phyloP scores from a whole-genome alignment of 1,140 invertebrate genomes.

The Nasonia vitripennis region DNA sequence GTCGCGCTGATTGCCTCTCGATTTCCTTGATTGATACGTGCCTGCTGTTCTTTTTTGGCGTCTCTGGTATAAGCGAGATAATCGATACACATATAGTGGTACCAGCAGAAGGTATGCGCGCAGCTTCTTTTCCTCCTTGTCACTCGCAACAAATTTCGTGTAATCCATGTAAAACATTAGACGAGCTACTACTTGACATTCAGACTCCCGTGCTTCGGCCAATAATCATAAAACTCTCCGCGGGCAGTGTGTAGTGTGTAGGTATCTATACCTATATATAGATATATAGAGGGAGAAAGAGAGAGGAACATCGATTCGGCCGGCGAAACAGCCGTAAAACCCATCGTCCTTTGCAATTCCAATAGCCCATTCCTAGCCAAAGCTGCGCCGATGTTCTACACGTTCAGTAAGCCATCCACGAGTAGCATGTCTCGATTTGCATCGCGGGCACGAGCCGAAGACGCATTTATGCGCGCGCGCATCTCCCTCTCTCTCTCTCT shows the following conservation, averaged over 20 bases:
- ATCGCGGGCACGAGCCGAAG: background rate
- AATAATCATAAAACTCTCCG: conserved; percentile 1
- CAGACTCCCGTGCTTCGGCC: conserved; percentile 16
- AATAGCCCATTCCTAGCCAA: background rate
- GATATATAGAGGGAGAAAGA: background rate
- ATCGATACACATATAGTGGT: background rate
- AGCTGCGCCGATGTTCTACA: background rate
- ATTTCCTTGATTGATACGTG: background rate
- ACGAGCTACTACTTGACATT: background rate
- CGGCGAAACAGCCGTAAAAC: background rate
- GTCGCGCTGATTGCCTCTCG: background rate
- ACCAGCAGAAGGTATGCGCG: background rate
- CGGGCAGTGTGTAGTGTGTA: background rate
- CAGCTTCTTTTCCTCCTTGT: conserved; percentile 33
- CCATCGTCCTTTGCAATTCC: conserved; percentile 3
- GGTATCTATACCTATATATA: background rate
- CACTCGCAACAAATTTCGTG: background rate
- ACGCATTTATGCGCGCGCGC: background rate
- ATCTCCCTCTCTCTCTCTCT: background rate
- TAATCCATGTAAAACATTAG: conserved; percentile 1
- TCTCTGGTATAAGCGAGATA: too few relatives aligned
- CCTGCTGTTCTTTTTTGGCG: too few relatives aligned
- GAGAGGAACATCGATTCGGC: background rate
- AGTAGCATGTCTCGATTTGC: conserved; percentile 1
- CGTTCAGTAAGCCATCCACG: background rate